Evolutionary conservation across 2,888 invertebrate species (phyloP).

Genomic region (Brachylomia viminalis): DNA sequence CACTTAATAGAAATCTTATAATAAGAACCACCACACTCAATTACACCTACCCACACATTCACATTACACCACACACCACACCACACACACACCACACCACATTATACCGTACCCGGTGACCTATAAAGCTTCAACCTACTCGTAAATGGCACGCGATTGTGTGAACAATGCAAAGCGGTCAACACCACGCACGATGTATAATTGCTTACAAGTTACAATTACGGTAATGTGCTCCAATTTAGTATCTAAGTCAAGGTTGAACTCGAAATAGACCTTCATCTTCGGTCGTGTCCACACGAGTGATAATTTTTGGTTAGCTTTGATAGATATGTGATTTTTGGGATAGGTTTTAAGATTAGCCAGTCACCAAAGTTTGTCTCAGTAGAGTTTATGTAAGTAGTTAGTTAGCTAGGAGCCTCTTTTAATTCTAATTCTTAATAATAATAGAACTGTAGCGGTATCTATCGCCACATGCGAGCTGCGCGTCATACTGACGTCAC

Average conservation of each 20-base stretch:
- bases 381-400: not conserved
- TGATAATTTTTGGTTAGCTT: too few species aligned
- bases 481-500: too few species aligned
- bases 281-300: not conserved
- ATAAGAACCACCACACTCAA: not conserved
- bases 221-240: too few species aligned
- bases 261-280: constrained; percentile 1
- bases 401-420: too few species aligned
- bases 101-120: not conserved
- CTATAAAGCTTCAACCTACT: too few species aligned
- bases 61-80: too few species aligned
- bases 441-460: too few species aligned
- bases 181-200: not conserved
- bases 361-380: not conserved
- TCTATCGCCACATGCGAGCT: too few species aligned
- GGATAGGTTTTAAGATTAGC: not conserved
- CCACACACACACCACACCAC: not conserved
- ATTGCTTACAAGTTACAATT: not conserved
- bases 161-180: not conserved
- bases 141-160: constrained; percentile 6
- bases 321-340: too few species aligned
- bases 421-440: too few species aligned
- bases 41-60: not conserved
- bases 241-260: too few species aligned
- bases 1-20: not conserved